A percentile compares a stretch with the other conserved stretches of the same genome.
phyloP scores from a whole-genome alignment of 2,113 vertebrate species.

The Daubentonia madagascariensis region DNA sequence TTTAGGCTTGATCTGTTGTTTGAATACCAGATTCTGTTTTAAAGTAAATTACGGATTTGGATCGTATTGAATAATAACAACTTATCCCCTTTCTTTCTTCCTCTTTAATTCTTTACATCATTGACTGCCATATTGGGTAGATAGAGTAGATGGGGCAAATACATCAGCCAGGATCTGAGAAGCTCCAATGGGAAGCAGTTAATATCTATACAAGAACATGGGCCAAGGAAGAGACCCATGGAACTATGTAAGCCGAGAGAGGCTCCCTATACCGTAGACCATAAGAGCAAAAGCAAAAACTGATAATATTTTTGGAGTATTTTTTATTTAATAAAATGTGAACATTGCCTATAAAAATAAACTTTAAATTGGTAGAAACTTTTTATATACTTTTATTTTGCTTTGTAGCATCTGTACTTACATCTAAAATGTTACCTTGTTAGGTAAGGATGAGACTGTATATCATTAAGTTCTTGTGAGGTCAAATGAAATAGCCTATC shows the following conservation, averaged over 20 bases:
- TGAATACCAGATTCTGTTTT: not conserved
- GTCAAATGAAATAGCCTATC: not conserved
- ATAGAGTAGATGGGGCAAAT: not conserved
- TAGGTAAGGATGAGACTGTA: not conserved
- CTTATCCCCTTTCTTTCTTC: not conserved
- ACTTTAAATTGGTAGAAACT: not conserved
- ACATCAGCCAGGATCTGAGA: not conserved
- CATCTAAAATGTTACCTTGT: not conserved
- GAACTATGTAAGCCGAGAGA: not conserved
- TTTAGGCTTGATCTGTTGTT: not conserved
- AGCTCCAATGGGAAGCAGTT: not conserved
- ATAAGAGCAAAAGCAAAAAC: not conserved
- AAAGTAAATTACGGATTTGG: not conserved
- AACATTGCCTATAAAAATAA: not conserved
- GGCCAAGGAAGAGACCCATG: not conserved
- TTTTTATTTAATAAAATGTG: constrained; percentile 18
- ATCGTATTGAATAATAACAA: not conserved
- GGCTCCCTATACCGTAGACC: not conserved
- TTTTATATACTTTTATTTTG: not conserved
- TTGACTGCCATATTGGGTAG: not conserved
- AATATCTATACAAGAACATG: not conserved
- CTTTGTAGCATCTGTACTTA: not conserved
- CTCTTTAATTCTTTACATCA: not conserved
- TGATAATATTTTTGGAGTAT: not conserved
- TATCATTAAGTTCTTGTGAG: not conserved